Conservation (phyloP, 2,113 vertebrate species). For the Microtus oregoni region DNA sequence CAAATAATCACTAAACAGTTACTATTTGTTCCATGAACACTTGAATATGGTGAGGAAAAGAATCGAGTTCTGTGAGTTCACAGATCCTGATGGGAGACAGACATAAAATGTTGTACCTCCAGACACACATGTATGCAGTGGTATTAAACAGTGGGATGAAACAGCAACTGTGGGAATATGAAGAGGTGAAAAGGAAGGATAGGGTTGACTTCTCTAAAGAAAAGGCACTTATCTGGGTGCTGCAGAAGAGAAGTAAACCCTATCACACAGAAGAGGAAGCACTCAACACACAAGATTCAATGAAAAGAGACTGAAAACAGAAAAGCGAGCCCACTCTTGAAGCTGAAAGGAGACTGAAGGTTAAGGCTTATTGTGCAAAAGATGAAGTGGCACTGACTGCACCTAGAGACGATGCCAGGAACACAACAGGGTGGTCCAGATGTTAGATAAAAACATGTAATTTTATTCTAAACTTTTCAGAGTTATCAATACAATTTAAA, state of each 20-base stretch:
- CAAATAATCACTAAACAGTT: constrained; percentile 18
- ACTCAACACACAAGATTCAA: neutral
- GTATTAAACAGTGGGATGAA: neutral
- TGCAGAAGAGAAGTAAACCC: constrained; percentile 2
- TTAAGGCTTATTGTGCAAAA: neutral
- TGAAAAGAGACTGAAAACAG: neutral
- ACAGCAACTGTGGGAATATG: neutral
- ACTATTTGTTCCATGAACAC: neutral
- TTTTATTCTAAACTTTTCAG: neutral
- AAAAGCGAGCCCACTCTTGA: neutral
- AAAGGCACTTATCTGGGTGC: neutral
- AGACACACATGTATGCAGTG: neutral
- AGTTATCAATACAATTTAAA: neutral
- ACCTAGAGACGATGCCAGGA: neutral
- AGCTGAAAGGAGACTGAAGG: neutral
- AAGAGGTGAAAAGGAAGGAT: neutral
- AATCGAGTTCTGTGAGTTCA: neutral
- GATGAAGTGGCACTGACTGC: neutral
- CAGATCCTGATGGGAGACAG: neutral
- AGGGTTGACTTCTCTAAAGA: constrained; percentile 8
- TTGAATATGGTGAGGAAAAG: neutral
- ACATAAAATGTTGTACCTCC: neutral
- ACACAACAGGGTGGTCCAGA: neutral
- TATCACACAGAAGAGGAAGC: neutral
- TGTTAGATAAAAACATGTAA: neutral